Base-by-base conservation (phyloP, 1,140 invertebrate species). In the Drosophila cardini region DNA sequence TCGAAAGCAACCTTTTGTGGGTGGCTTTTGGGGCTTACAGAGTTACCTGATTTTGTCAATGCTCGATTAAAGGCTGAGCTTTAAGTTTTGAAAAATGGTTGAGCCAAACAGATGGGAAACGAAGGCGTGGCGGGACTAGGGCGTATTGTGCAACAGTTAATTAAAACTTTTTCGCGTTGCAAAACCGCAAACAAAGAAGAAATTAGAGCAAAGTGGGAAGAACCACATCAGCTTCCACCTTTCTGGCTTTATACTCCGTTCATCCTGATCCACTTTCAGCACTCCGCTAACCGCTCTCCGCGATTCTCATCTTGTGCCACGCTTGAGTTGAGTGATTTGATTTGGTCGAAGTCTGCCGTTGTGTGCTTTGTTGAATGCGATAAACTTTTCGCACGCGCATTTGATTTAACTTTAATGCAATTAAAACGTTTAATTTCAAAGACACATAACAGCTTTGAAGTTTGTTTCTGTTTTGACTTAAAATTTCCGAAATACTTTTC, bases 341-440 rank as follows among this genome's bases (percentile, higher is more conserved):
- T 83, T 83, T 84, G 32, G 52, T 46, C 15, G 75, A 52, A 26
- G 4, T 3, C 21, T 26, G 21, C 30, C 45, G 70, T 55, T 70
- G 58, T 82, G 65, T 75, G 68, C 81, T 63, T 60, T 74, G 72
- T 60, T 84, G 78, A 73, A 77, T 83, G 73, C 74, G 77, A 63
- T 77, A 83, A 87, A 87, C 84, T 87, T 87, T 87, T 74, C 56
- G 76, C 79, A 87, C 76, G 73, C 76, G 76, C 60, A 80, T 84
- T 87, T 83, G 67, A 87, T 87, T 87, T 77, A 78, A 84, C 76
- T 87, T 80, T 70, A 90, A 89, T 80, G 76, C 85, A 87, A 87
- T 87, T 87, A 80, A 87, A 85, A 75, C 78, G 81, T 78, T 85
- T 85, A 85, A 85, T 80, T 84, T 85, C 72, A 85, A 84, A 84